These are phyloP conservation scores for Lordiphosa fenestrarum DNA, from an alignment of 2,888 invertebrate species.

Conservation along the genomic window DNA sequence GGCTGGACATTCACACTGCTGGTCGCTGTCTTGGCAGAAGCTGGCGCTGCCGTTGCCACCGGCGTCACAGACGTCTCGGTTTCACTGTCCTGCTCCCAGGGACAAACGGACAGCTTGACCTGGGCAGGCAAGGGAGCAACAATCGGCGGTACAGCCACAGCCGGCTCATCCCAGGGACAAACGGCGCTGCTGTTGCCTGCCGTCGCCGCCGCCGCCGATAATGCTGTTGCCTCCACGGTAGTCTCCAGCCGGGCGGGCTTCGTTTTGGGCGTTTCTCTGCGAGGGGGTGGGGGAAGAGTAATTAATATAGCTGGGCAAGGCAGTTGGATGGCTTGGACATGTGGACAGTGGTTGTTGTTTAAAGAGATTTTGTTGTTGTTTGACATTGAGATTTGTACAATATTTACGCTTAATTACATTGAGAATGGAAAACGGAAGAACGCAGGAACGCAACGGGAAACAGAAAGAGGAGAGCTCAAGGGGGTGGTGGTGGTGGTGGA, in stretches of 20 bases:
- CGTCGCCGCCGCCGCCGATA: not conserved
- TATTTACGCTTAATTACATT: conserved; percentile 28
- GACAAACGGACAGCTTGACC: conserved; percentile 75
- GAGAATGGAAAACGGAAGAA: conserved; percentile 17
- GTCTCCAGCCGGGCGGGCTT: conserved; percentile 73
- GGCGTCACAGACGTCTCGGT: conserved; percentile 17
- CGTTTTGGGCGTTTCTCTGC: conserved; percentile 72
- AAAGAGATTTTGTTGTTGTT: conserved; percentile 15
- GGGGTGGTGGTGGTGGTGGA: not conserved
- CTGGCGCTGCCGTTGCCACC: conserved; percentile 6
- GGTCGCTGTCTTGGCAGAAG: not conserved
- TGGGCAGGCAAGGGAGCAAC: conserved; percentile 25
- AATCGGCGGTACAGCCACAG: conserved; percentile 28
- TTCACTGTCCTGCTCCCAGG: conserved; percentile 74
- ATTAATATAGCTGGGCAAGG: conserved; percentile 2
- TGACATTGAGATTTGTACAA: conserved; percentile 28
- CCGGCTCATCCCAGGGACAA: conserved; percentile 79
- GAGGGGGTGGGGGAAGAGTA: conserved; percentile 2
- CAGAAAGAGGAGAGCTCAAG: conserved; percentile 9
- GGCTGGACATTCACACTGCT: conserved; percentile 18
- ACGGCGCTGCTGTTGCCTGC: conserved; percentile 61
- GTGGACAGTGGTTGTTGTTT: not conserved
- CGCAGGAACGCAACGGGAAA: conserved; percentile 1
- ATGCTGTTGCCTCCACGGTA: conserved; percentile 61
- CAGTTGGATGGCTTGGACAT: not conserved